phyloP scores from a whole-genome alignment of 1,140 invertebrate species.

The Temnothorax longispinosus region DNA sequence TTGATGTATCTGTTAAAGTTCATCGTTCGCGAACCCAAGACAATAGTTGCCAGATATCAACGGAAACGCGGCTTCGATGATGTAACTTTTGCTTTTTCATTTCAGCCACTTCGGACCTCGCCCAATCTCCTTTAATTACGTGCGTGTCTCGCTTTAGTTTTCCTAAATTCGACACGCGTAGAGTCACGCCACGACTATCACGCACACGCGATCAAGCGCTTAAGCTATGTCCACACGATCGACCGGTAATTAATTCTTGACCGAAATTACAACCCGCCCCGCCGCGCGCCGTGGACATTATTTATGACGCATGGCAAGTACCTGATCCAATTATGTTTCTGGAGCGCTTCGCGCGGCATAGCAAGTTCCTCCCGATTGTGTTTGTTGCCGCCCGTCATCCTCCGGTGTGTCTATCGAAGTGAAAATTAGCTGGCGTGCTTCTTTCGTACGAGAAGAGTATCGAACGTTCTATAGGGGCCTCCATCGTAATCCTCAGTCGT shows the following conservation, averaged over 20 bases:
- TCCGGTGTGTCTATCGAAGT: neutral
- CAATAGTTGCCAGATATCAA: neutral
- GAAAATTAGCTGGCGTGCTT: neutral
- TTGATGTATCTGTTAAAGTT: neutral
- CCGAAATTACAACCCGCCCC: conserved; percentile 46
- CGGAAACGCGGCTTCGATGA: neutral
- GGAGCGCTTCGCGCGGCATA: neutral
- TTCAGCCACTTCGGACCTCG: neutral
- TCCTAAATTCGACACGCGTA: conserved; percentile 36
- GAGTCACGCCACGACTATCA: conserved; percentile 38
- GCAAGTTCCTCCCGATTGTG: neutral
- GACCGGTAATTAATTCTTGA: conserved; percentile 48
- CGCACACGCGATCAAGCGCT: conserved; percentile 37
- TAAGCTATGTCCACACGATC: conserved; percentile 48
- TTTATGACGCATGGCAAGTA: conserved; percentile 40
- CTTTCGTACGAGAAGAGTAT: neutral
- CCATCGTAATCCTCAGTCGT: neutral
- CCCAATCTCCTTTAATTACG: neutral
- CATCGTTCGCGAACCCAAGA: neutral
- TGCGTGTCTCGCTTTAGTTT: conserved; percentile 30
- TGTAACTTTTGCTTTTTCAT: neutral
- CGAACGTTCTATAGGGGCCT: neutral
- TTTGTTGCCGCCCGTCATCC: conserved; percentile 7
- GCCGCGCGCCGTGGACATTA: neutral
- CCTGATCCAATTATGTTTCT: conserved; percentile 47